phyloP scores from a whole-genome alignment of 2,797 vertebrate genomes.

The Chelon labrosus region DNA sequence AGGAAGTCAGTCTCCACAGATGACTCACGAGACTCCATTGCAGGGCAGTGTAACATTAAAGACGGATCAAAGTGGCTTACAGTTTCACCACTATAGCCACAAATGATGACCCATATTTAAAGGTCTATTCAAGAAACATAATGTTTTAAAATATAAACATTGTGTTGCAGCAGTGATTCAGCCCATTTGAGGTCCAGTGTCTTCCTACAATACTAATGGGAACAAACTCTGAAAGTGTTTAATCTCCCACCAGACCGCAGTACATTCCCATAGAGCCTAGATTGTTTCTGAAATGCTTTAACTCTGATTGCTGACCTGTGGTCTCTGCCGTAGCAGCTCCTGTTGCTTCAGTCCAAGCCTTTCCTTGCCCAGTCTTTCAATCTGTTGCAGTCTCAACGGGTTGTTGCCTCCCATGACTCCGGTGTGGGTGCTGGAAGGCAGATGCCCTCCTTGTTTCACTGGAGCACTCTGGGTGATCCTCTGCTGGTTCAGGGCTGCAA shows the following conservation, averaged over 20 bases:
- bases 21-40: slow-evolving; percentile 74
- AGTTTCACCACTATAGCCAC: slow-evolving; percentile 18
- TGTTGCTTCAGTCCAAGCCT: slow-evolving; percentile 95
- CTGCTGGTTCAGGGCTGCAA: slow-evolving; percentile 93
- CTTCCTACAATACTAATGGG: neutral
- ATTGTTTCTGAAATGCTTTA: neutral
- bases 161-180: neutral
- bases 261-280: neutral
- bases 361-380: slow-evolving; percentile 89
- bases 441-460: slow-evolving; percentile 90
- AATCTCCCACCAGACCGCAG: neutral
- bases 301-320: slow-evolving; percentile 89
- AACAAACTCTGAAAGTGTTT: neutral
- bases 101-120: slow-evolving; percentile 49
- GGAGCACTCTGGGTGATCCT: slow-evolving; percentile 95
- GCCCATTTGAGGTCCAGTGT: neutral
- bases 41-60: slow-evolving; percentile 62
- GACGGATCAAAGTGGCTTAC: slow-evolving; percentile 55
- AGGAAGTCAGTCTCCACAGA: slow-evolving; percentile 76
- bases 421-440: slow-evolving; percentile 89
- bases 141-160: slow-evolving; percentile 23
- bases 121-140: neutral
- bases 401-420: slow-evolving; percentile 86
- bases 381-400: slow-evolving; percentile 95
- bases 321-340: slow-evolving; percentile 97